Evolutionary conservation across 1,140 invertebrate genomes (phyloP).

Genomic region (Centruroides sculpturatus): DNA sequence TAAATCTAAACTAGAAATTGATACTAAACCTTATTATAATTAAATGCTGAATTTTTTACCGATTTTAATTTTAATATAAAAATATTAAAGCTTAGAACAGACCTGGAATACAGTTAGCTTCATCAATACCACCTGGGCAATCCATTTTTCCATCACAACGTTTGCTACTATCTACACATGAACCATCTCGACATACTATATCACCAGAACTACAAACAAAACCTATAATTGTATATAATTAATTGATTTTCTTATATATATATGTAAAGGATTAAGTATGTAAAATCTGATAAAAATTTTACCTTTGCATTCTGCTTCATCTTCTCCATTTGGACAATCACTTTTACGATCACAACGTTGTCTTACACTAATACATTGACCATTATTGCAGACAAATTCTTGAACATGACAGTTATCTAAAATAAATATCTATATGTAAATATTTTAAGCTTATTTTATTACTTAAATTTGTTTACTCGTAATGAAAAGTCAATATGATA

Average conservation of each 20-base stretch:
- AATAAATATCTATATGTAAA: too few species aligned
- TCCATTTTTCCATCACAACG: constrained; percentile 79
- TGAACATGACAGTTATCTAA: not conserved
- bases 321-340: constrained; percentile 56
- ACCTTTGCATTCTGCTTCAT: constrained; percentile 45
- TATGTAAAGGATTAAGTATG: not conserved
- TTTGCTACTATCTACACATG: constrained; percentile 81
- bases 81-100: too few species aligned
- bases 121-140: constrained; percentile 32
- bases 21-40: too few species aligned
- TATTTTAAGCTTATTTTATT: too few species aligned
- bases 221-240: not conserved
- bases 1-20: too few species aligned
- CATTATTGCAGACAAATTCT: constrained; percentile 27
- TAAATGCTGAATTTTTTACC: too few species aligned
- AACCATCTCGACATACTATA: constrained; percentile 21
- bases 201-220: constrained; percentile 12
- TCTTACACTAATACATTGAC: constrained; percentile 34
- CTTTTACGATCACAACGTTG: constrained; percentile 48
- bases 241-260: not conserved
- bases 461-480: too few species aligned
- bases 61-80: too few species aligned
- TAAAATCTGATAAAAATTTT: not conserved
- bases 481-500: too few species aligned
- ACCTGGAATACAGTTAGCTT: constrained; percentile 21